These are phyloP conservation scores for Telenomus remus DNA, from an alignment of 1,140 invertebrate genomes.

Conservation along the genomic window DNA sequence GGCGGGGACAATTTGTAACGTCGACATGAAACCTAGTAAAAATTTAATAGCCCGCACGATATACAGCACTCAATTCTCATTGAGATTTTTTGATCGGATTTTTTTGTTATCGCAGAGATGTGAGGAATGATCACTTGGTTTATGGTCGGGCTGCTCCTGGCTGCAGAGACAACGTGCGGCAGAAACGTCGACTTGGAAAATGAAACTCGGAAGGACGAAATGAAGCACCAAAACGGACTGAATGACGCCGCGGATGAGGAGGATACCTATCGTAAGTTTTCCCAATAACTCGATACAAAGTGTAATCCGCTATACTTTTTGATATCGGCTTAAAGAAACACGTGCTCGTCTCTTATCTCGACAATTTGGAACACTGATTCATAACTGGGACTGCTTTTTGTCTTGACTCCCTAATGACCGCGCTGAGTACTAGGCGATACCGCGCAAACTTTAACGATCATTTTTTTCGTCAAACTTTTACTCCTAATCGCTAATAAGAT, in stretches of 20 bases:
- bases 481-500: slow-evolving; percentile 18
- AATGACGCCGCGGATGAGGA: slow-evolving; percentile 67
- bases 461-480: slow-evolving; percentile 18
- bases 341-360: slow-evolving; percentile 21
- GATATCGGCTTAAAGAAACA: slow-evolving; percentile 27
- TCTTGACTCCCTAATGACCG: slow-evolving; percentile 5
- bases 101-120: slow-evolving; percentile 70
- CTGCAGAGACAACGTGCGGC: slow-evolving; percentile 74
- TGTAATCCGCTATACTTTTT: slow-evolving; percentile 39
- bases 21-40: slow-evolving; percentile 53
- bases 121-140: slow-evolving; percentile 77
- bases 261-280: slow-evolving; percentile 73
- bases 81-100: slow-evolving; percentile 53
- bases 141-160: slow-evolving; percentile 75
- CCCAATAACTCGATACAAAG: slow-evolving; percentile 37
- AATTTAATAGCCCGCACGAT: slow-evolving; percentile 51
- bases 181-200: slow-evolving; percentile 72
- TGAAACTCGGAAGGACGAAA: slow-evolving; percentile 69
- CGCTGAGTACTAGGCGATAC: not conserved
- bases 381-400: slow-evolving; percentile 13
- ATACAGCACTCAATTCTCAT: slow-evolving; percentile 52
- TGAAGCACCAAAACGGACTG: slow-evolving; percentile 63
- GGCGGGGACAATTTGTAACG: slow-evolving; percentile 46
- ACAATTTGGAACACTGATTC: slow-evolving; percentile 8
- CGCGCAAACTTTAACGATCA: slow-evolving; percentile 6